Conservation (phyloP, 2,888 invertebrate species). For the Chirona hameri region DNA sequence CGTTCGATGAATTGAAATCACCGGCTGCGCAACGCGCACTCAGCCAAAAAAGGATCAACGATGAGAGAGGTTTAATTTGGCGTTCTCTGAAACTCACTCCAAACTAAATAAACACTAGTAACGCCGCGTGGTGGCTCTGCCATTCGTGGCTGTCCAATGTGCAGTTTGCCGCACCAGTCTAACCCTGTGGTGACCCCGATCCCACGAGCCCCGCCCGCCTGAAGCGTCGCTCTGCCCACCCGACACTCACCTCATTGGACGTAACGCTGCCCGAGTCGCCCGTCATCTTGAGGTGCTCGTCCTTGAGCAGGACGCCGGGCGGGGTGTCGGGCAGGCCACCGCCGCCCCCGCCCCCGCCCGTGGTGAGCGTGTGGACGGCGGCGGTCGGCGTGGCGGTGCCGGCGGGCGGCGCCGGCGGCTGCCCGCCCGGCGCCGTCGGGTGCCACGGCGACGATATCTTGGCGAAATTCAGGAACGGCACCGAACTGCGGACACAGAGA, state of each 20-base stretch:
- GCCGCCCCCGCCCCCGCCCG: not conserved
- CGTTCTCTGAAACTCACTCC: no score
- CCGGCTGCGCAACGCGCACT: no score
- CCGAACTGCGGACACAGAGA: slow-evolving; percentile 1
- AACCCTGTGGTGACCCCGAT: no score
- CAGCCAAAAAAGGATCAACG: no score
- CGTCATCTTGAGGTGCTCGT: slow-evolving; percentile 26
- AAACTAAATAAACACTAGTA: no score
- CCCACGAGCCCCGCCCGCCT: no score
- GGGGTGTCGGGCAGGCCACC: slow-evolving; percentile 23
- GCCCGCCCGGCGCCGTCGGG: slow-evolving; percentile 12
- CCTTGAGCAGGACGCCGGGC: not conserved
- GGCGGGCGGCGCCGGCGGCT: slow-evolving; percentile 27
- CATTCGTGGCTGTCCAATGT: no score
- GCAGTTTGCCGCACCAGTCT: no score
- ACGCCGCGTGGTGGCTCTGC: no score
- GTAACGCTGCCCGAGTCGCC: slow-evolving; percentile 27
- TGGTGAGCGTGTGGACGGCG: not conserved
- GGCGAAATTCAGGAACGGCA: slow-evolving; percentile 27
- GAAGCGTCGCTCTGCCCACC: no score
- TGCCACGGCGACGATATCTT: slow-evolving; percentile 30
- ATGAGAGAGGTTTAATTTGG: no score
- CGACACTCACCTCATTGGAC: slow-evolving; percentile 12
- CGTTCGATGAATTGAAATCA: no score
- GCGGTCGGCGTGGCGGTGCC: slow-evolving; percentile 13